A percentile compares a stretch with the other conserved stretches of the same genome.
These are phyloP conservation scores for Panurus biarmicus DNA, from an alignment of 2,113 vertebrate genomes.

Conservation along the genomic window DNA sequence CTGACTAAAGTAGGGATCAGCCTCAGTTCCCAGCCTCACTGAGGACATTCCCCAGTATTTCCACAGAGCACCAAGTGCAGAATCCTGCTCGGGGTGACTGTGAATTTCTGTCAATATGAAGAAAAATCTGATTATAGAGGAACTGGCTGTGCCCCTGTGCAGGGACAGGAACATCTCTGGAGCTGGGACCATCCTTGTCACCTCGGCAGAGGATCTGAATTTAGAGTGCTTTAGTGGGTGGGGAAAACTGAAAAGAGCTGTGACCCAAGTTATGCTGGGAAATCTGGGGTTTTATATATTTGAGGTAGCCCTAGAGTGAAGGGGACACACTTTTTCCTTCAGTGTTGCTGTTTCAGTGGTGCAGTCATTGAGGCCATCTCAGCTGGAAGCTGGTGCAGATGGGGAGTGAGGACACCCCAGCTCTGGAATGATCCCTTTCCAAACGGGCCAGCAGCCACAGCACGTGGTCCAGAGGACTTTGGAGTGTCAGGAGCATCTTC, in stretches of 20 bases:
- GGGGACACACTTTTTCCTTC: fast-evolving
- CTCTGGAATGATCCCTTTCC: neutral
- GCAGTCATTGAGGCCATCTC: neutral
- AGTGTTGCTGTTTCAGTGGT: neutral
- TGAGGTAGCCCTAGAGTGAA: neutral
- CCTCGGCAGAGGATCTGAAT: neutral
- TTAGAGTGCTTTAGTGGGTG: fast-evolving
- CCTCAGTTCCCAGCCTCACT: neutral
- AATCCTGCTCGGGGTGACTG: neutral
- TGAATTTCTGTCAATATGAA: neutral
- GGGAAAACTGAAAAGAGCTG: neutral
- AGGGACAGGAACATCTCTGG: neutral
- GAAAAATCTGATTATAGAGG: neutral
- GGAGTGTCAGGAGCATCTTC: neutral
- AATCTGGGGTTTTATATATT: neutral
- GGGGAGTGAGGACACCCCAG: neutral
- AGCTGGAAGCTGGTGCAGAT: neutral
- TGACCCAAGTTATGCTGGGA: neutral
- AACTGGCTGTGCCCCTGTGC: neutral
- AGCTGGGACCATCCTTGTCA: neutral
- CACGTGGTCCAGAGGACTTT: neutral
- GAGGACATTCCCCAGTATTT: neutral
- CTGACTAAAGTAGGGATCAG: neutral
- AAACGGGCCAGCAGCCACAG: neutral
- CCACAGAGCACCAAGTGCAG: neutral